Evolutionary conservation across 2,797 vertebrate species (phyloP).

Genomic region (Myotis pilosus): DNA sequence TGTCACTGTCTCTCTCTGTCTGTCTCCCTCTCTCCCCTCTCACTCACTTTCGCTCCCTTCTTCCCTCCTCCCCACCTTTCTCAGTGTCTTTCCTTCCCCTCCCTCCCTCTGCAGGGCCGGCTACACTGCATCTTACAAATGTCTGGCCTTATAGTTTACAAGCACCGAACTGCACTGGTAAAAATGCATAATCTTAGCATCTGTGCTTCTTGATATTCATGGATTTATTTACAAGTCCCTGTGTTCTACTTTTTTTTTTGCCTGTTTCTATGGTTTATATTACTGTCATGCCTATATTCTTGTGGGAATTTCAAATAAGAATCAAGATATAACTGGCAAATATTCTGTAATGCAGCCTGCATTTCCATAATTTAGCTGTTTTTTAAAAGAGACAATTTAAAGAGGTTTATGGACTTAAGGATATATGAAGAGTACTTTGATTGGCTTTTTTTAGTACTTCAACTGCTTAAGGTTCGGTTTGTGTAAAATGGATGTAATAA

Average conservation of each 20-base stretch:
- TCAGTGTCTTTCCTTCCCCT: slow-evolving; percentile 71
- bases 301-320: slow-evolving; percentile 80
- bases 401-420: slow-evolving; percentile 77
- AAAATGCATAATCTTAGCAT: slow-evolving; percentile 85
- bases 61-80: slow-evolving; percentile 77
- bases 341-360: slow-evolving; percentile 70
- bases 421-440: slow-evolving; percentile 77
- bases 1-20: slow-evolving; percentile 68
- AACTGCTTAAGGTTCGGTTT: slow-evolving; percentile 75
- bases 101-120: slow-evolving; percentile 79
- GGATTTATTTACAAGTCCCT: slow-evolving; percentile 83
- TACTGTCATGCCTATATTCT: slow-evolving; percentile 71
- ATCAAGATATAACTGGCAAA: slow-evolving; percentile 76
- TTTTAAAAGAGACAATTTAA: slow-evolving; percentile 77
- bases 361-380: slow-evolving; percentile 79
- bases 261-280: slow-evolving; percentile 76
- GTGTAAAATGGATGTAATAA: slow-evolving; percentile 79
- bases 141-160: slow-evolving; percentile 81
- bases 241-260: slow-evolving; percentile 83
- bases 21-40: slow-evolving; percentile 73
- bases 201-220: slow-evolving; percentile 83
- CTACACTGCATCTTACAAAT: slow-evolving; percentile 87
- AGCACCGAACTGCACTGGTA: slow-evolving; percentile 77
- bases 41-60: slow-evolving; percentile 77
- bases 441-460: slow-evolving; percentile 77